These are phyloP conservation scores for Drosophila albomicans DNA, from an alignment of 1,140 invertebrate genomes.

Conservation along the genomic window DNA sequence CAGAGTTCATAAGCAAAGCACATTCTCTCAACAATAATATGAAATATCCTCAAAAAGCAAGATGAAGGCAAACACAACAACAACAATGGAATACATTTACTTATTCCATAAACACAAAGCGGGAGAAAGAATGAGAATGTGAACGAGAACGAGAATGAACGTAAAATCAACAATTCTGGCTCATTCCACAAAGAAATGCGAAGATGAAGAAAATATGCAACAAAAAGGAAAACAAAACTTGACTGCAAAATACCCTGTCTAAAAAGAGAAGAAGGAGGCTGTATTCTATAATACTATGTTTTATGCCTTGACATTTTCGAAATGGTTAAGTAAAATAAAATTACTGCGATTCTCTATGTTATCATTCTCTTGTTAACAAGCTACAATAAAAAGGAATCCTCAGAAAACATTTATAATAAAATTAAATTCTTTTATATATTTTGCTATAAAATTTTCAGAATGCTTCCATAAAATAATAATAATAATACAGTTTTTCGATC, in stretches of 20 bases:
- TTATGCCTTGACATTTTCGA: too few species aligned
- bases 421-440: too few species aligned
- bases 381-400: too few species aligned
- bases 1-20: neutral
- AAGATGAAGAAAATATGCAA: neutral
- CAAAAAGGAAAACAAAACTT: neutral
- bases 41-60: neutral
- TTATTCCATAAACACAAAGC: slow-evolving; percentile 16
- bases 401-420: too few species aligned
- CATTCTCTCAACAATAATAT: neutral
- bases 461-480: too few species aligned
- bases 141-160: slow-evolving; percentile 1
- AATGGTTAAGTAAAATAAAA: too few species aligned
- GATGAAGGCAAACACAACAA: neutral
- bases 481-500: too few species aligned
- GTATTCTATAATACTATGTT: too few species aligned
- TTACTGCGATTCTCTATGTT: too few species aligned
- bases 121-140: neutral
- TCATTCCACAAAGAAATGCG: slow-evolving; percentile 7
- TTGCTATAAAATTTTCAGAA: too few species aligned
- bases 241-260: slow-evolving; percentile 1
- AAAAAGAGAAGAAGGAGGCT: neutral
- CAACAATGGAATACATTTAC: slow-evolving; percentile 5
- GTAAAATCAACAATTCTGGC: slow-evolving; percentile 23
- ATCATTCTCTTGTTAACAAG: too few species aligned